Conservation (phyloP, 2,113 vertebrate genomes). For the Sus scrofa region DNA sequence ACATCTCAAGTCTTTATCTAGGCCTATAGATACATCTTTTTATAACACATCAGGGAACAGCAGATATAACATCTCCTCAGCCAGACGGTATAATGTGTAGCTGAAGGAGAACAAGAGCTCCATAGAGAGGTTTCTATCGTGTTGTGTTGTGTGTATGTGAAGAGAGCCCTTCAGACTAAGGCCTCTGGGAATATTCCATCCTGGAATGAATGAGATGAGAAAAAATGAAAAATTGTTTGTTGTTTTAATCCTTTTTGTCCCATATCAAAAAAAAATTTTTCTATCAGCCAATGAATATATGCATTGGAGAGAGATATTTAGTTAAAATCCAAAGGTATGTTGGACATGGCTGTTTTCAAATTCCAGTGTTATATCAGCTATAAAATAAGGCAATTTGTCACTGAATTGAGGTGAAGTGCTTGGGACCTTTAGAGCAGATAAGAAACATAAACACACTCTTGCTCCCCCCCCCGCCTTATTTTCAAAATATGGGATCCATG, state of each 20-base stretch:
- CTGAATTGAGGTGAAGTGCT: conserved; percentile 67
- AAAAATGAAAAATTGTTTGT: conserved; percentile 30
- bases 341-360: conserved; percentile 46
- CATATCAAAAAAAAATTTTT: neutral
- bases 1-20: neutral
- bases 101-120: neutral
- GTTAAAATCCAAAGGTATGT: conserved; percentile 58
- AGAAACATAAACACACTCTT: conserved; percentile 13
- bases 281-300: neutral
- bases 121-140: conserved; percentile 23
- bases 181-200: conserved; percentile 64
- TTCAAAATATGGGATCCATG: neutral
- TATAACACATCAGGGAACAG: neutral
- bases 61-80: neutral
- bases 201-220: conserved; percentile 49
- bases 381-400: conserved; percentile 83
- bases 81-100: neutral
- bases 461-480: neutral
- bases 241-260: conserved; percentile 1
- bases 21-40: neutral
- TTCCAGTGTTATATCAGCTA: conserved; percentile 69
- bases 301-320: conserved; percentile 44
- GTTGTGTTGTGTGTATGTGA: conserved; percentile 78
- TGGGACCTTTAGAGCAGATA: conserved; percentile 76
- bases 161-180: conserved; percentile 51